phyloP scores from a whole-genome alignment of 2,888 invertebrate genomes.

The Drosophila demipolita region DNA sequence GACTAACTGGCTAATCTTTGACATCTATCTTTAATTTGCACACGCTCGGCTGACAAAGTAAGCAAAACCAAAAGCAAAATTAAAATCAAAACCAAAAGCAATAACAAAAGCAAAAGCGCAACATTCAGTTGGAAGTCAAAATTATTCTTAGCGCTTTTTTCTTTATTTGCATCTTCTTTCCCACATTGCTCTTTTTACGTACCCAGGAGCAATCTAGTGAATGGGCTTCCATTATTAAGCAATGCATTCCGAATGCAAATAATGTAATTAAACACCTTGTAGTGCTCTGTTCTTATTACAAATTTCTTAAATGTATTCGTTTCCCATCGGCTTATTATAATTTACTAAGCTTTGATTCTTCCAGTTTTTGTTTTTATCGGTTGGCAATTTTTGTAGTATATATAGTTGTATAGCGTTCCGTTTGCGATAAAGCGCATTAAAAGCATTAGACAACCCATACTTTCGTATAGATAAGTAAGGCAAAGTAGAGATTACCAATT shows the following conservation, averaged over 20 bases:
- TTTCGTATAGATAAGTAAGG: neutral
- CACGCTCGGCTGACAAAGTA: constrained; percentile 34
- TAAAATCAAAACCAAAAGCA: neutral
- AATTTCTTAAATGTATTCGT: neutral
- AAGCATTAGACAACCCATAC: neutral
- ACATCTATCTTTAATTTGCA: constrained; percentile 22
- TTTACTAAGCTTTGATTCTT: neutral
- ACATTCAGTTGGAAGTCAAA: constrained; percentile 33
- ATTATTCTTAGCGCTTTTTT: constrained; percentile 22
- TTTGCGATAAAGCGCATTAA: neutral
- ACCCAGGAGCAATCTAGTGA: neutral
- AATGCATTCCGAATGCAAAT: neutral
- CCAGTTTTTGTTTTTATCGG: neutral
- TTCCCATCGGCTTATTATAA: neutral
- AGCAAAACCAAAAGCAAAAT: constrained; percentile 33
- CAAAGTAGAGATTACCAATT: neutral
- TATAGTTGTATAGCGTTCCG: neutral
- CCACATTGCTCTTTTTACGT: neutral
- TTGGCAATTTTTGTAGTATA: neutral
- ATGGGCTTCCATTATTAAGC: neutral
- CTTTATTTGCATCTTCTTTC: neutral
- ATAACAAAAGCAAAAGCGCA: neutral
- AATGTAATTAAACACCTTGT: neutral
- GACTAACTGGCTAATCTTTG: constrained; percentile 1
- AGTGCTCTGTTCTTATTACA: neutral